A percentile compares a stretch with the other conserved stretches of the same genome.
phyloP scores from a whole-genome alignment of 2,888 invertebrate genomes.

The Strigamia maritima region DNA sequence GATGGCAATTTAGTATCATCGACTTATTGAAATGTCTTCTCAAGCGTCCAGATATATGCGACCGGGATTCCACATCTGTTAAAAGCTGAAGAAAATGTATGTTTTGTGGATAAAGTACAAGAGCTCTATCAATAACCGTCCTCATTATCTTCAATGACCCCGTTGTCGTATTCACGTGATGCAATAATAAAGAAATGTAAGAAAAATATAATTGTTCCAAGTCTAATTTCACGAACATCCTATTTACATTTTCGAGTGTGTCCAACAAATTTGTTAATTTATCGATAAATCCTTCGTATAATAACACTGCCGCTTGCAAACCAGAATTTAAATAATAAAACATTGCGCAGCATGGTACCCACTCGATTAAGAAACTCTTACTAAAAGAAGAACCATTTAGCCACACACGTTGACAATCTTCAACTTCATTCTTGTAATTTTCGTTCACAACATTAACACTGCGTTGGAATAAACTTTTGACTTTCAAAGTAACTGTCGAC shows the following conservation, averaged over 20 bases:
- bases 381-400: neutral
- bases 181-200: conserved; percentile 45
- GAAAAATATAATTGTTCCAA: conserved; percentile 23
- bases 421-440: neutral
- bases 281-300: conserved; percentile 36
- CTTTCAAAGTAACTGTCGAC: conserved; percentile 34
- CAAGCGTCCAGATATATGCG: conserved; percentile 48
- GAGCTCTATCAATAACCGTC: conserved; percentile 45
- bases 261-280: neutral
- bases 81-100: conserved; percentile 46
- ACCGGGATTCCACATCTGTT: conserved; percentile 47
- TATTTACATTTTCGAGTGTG: neutral
- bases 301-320: conserved; percentile 43
- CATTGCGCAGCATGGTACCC: conserved; percentile 47
- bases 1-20: conserved; percentile 38
- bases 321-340: conserved; percentile 49
- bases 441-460: neutral
- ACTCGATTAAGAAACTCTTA: conserved; percentile 40
- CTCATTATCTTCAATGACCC: conserved; percentile 46
- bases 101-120: conserved; percentile 47
- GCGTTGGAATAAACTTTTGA: neutral
- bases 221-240: neutral
- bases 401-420: neutral
- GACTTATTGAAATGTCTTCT: conserved; percentile 47
- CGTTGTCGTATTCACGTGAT: conserved; percentile 46